Conservation (phyloP, 2,113 vertebrate genomes). For the Odocoileus virginianus region DNA sequence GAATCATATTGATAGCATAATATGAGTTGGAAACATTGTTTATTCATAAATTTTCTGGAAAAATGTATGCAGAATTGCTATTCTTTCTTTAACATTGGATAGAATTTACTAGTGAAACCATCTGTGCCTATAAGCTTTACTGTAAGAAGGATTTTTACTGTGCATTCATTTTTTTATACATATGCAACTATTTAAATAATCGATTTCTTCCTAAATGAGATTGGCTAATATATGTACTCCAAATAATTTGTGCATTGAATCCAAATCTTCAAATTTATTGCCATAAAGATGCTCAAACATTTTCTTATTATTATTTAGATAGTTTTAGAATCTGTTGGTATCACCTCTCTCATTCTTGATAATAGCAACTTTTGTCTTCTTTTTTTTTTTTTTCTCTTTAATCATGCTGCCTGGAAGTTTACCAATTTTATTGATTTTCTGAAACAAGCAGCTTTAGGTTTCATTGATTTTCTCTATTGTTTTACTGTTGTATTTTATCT, state of each 20-base stretch:
- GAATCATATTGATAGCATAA: neutral
- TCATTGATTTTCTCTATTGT: neutral
- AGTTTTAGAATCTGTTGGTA: neutral
- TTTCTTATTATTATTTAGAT: neutral
- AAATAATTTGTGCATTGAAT: neutral
- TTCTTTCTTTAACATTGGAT: neutral
- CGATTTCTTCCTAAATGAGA: neutral
- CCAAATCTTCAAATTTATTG: neutral
- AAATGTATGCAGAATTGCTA: neutral
- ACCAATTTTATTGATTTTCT: neutral
- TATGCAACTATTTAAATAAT: neutral
- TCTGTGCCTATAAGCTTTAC: neutral
- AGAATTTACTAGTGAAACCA: neutral
- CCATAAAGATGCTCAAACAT: neutral
- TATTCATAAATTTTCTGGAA: neutral
- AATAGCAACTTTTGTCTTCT: neutral
- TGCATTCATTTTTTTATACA: neutral
- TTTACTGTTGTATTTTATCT: neutral
- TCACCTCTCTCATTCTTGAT: neutral
- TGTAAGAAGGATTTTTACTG: neutral
- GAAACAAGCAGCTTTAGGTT: neutral
- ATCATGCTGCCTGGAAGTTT: neutral
- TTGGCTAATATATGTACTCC: neutral
- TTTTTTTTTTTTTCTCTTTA: neutral
- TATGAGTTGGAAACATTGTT: neutral